phyloP scores from a whole-genome alignment of 2,888 invertebrate genomes.

The Melanotus villosus region DNA sequence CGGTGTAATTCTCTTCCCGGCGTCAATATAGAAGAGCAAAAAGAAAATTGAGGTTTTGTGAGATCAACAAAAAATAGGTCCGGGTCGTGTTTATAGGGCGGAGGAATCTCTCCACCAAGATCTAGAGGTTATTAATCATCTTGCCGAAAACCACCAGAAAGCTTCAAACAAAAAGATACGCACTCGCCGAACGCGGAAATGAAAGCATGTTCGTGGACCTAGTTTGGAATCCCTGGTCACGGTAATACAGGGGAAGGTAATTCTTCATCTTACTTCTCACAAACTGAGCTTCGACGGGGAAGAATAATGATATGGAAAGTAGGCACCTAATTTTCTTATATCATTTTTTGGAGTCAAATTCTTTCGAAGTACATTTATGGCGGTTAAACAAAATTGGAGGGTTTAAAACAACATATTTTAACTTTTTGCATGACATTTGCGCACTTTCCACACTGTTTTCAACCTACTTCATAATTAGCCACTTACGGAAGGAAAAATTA shows the following conservation, averaged over 20 bases:
- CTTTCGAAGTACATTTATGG: conserved; percentile 20
- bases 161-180: conserved; percentile 49
- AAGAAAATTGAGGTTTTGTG: conserved; percentile 59
- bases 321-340: conserved; percentile 40
- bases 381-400: conserved; percentile 14
- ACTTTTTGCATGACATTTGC: no score
- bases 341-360: conserved; percentile 29
- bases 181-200: conserved; percentile 21
- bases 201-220: conserved; percentile 18
- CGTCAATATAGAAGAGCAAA: conserved; percentile 58
- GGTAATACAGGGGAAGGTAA: conserved; percentile 36
- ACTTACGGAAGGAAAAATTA: no score
- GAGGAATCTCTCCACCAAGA: conserved; percentile 51
- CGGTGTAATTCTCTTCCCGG: conserved; percentile 57
- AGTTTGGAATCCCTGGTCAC: conserved; percentile 37
- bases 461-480: no score
- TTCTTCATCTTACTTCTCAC: conserved; percentile 37
- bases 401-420: conserved; percentile 11
- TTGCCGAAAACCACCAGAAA: conserved; percentile 51
- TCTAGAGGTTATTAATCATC: conserved; percentile 54
- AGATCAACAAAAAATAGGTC: conserved; percentile 54
- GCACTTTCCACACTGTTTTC: no score
- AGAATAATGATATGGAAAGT: conserved; percentile 44
- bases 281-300: conserved; percentile 28
- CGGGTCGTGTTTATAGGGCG: conserved; percentile 52